phyloP scores from a whole-genome alignment of 2,113 vertebrate genomes.

The Tachycineta bicolor region DNA sequence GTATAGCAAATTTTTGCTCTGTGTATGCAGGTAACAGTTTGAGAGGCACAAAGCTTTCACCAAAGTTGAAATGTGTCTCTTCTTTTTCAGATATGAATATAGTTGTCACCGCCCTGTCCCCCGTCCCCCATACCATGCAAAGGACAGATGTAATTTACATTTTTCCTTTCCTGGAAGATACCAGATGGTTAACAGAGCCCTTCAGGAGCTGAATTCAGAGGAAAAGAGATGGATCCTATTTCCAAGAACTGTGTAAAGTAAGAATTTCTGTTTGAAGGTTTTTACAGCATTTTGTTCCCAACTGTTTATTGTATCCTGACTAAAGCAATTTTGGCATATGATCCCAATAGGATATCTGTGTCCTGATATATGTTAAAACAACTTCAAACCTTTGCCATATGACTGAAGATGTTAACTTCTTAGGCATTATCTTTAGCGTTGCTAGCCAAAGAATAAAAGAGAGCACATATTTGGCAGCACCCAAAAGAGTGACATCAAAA shows the following conservation, averaged over 20 bases:
- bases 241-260: neutral
- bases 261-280: conserved; percentile 11
- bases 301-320: neutral
- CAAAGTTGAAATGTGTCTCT: neutral
- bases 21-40: neutral
- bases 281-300: conserved; percentile 4
- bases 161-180: conserved; percentile 20
- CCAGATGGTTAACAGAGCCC: conserved; percentile 31
- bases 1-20: neutral
- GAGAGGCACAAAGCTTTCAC: neutral
- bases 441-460: neutral
- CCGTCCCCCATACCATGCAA: neutral
- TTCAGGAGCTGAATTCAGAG: conserved; percentile 15
- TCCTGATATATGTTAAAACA: neutral
- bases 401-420: neutral
- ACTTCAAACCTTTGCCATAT: neutral
- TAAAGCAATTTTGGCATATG: neutral
- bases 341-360: neutral
- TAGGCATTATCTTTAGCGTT: neutral
- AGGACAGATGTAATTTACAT: conserved; percentile 1
- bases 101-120: neutral
- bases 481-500: neutral
- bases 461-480: neutral
- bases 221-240: neutral
- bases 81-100: neutral